phyloP scores from a whole-genome alignment of 2,888 invertebrate genomes.

The Lysandra bellargus region DNA sequence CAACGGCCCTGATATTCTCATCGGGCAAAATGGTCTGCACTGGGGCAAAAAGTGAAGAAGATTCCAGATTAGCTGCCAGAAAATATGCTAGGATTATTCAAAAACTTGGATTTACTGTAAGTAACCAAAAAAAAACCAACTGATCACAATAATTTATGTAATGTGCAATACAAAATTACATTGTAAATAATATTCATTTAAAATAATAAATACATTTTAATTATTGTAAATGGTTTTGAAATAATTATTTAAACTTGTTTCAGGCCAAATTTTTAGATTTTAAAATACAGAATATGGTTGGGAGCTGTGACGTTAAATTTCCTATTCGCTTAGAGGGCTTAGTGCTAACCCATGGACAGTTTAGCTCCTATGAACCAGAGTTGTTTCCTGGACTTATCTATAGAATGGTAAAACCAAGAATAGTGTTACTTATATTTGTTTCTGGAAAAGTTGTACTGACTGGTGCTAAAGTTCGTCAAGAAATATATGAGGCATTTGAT shows the following conservation, averaged over 20 bases:
- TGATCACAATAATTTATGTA: too few relatives aligned
- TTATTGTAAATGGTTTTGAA: background rate
- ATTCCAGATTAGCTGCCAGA: conserved; percentile 87
- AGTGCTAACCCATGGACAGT: conserved; percentile 87
- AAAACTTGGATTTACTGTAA: conserved; percentile 88
- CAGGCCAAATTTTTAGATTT: conserved; percentile 91
- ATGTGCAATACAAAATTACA: background rate
- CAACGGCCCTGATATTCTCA: conserved; percentile 87
- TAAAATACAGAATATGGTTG: conserved; percentile 91
- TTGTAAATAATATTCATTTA: background rate
- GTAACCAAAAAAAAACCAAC: background rate
- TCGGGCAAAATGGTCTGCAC: conserved; percentile 93
- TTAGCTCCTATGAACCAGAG: conserved; percentile 96
- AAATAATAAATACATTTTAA: background rate
- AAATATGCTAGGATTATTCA: conserved; percentile 93
- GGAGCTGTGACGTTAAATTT: conserved; percentile 88
- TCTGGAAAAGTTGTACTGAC: conserved; percentile 99
- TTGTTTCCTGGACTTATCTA: conserved; percentile 99
- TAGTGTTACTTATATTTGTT: conserved; percentile 98
- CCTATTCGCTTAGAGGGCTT: conserved; percentile 88
- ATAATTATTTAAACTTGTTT: conserved; percentile 48
- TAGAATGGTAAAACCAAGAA: conserved; percentile 97
- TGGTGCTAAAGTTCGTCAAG: conserved; percentile 95
- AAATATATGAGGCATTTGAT: conserved; percentile 97
- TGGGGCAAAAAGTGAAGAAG: conserved; percentile 90